These are phyloP conservation scores for Tribolium castaneum DNA, from an alignment of 1,140 invertebrate genomes.

Conservation along the genomic window DNA sequence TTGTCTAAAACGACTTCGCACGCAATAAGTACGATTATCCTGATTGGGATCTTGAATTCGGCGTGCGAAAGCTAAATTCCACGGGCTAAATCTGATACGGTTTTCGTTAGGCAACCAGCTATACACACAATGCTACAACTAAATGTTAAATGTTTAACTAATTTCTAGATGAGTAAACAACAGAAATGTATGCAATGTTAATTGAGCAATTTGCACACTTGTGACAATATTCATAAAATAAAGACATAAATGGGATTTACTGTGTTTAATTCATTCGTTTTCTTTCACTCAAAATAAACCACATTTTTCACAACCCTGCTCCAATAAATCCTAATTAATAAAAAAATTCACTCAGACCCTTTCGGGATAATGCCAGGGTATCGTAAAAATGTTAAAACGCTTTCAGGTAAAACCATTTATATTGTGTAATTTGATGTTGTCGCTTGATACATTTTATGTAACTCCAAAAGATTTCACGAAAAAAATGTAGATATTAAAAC, in stretches of 20 bases:
- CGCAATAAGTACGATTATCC: not conserved
- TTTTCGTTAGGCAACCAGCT: not conserved
- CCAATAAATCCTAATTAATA: conserved; percentile 4
- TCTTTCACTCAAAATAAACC: not conserved
- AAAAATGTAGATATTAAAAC: conserved; percentile 8
- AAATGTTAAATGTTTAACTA: not conserved
- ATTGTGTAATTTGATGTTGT: conserved; percentile 12
- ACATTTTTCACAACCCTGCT: not conserved
- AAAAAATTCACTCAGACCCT: conserved; percentile 9
- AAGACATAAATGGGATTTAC: not conserved
- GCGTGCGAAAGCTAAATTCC: not conserved
- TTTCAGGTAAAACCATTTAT: conserved; percentile 6
- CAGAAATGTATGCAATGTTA: not conserved
- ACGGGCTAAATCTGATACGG: not conserved
- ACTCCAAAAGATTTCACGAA: conserved; percentile 6
- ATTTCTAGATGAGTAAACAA: not conserved
- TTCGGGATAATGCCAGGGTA: not conserved
- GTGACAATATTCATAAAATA: not conserved
- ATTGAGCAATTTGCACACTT: conserved; percentile 17
- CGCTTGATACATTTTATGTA: conserved; percentile 9
- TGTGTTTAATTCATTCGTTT: not conserved
- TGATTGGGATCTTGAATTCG: not conserved
- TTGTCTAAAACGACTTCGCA: not conserved
- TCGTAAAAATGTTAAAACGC: conserved; percentile 21
- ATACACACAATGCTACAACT: not conserved